Base-by-base conservation (phyloP, 2,888 invertebrate species). In the Gymnosoma rotundatum region DNA sequence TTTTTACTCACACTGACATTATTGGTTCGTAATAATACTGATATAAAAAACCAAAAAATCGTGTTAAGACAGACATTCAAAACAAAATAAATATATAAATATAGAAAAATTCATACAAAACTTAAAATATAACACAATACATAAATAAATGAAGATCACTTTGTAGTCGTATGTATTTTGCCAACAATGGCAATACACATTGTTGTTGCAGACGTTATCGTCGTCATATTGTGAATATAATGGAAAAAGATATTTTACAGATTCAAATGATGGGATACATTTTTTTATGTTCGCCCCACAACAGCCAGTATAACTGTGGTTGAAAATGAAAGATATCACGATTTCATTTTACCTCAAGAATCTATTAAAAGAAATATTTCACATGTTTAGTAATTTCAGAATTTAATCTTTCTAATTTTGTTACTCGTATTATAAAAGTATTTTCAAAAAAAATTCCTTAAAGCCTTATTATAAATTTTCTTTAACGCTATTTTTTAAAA, bases 261-360 rank as follows among this genome's bases (percentile, higher is more conserved):
- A 84, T 84, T 66, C 74, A 81, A 81, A 84, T 78, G 84, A 84
- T 84, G 83, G 78, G 81, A 84, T 78, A 83, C 61, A 63, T 69
- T 48, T 63, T 81, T 72, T 38, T 16, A 4, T 3, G 9, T 67
- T 18, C 42, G 21, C 42, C 45, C 64, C 70, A 76, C 50, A 64
- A 69, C 38, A 38, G 42, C 32, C 32, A 7, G 7, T 32, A 7
- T 32, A 32, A 32, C 32, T 32, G 32, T 32, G 6, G 6, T 32
- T 32, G 7, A 32, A 32, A 32, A 7, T 32, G 32, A 32, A 32
- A 32, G 0, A 32, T 32, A 32, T 32, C 32, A 8, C 7, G 32
- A 8, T 32, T 32, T 5, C 2, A 32, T 5, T 25, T 25, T 25
- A 25, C 4, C 25, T 25, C 25, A 25, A 25, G 4, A 25, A 2